These are phyloP conservation scores for Laothoe populi DNA, from an alignment of 2,888 invertebrate genomes.

Conservation along the genomic window DNA sequence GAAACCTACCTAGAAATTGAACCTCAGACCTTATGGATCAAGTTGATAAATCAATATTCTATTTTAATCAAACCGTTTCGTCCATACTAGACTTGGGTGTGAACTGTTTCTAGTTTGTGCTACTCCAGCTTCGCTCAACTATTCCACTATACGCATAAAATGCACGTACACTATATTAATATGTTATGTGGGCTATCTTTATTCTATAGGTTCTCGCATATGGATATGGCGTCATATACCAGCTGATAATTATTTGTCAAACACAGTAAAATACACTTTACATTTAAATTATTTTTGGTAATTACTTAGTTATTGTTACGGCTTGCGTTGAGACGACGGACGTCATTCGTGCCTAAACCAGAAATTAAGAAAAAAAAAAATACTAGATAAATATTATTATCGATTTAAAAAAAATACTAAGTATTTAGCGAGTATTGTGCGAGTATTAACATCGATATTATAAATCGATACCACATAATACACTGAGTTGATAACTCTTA, in stretches of 20 bases:
- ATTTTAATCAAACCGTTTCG: too few relatives aligned
- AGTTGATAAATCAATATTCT: too few relatives aligned
- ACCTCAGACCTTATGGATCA: too few relatives aligned
- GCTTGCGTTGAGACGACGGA: not conserved
- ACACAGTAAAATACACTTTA: slow-evolving; percentile 17
- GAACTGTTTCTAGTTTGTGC: not conserved
- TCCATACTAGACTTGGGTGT: too few relatives aligned
- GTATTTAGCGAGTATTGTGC: too few relatives aligned
- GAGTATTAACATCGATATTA: too few relatives aligned
- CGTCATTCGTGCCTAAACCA: not conserved
- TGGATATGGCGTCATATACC: slow-evolving; percentile 21
- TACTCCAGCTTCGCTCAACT: not conserved
- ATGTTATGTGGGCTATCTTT: slow-evolving; percentile 9
- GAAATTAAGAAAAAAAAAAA: not conserved
- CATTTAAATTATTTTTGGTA: slow-evolving; percentile 2
- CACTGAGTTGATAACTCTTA: not conserved
- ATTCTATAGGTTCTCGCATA: slow-evolving; percentile 9
- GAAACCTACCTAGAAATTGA: too few relatives aligned
- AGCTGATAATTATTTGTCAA: slow-evolving; percentile 11
- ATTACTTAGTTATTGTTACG: slow-evolving; percentile 1
- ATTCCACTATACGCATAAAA: not conserved
- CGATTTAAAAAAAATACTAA: too few relatives aligned
- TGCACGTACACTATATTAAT: slow-evolving; percentile 3
- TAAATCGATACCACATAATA: too few relatives aligned
- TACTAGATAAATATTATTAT: not conserved